Conservation (phyloP, 1,140 invertebrate species). For the Oncopodura yosiiana region DNA sequence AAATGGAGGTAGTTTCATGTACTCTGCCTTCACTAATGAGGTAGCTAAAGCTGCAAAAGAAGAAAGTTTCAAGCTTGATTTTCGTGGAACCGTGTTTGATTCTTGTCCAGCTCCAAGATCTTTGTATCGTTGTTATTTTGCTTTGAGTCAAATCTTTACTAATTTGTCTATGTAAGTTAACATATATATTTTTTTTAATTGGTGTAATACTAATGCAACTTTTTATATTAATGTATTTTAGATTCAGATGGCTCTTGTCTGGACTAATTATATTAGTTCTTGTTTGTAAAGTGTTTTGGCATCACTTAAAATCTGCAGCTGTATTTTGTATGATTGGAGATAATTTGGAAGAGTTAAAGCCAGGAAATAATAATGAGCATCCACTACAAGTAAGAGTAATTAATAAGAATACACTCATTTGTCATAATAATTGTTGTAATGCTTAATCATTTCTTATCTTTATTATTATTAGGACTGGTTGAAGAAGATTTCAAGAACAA, state of each 20-base stretch:
- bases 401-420: no score
- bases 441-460: not conserved
- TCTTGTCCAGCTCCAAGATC: slow-evolving; percentile 58
- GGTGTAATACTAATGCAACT: not conserved
- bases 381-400: no score
- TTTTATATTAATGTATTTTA: slow-evolving; percentile 5
- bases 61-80: slow-evolving; percentile 44
- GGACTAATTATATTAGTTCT: slow-evolving; percentile 15
- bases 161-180: slow-evolving; percentile 33
- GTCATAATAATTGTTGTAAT: no score
- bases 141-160: slow-evolving; percentile 51
- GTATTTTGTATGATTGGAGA: slow-evolving; percentile 13
- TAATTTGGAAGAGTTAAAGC: not conserved
- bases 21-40: slow-evolving; percentile 53
- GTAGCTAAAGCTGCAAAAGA: slow-evolving; percentile 39
- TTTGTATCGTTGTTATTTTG: slow-evolving; percentile 47
- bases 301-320: slow-evolving; percentile 15
- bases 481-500: slow-evolving; percentile 45
- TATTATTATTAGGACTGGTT: slow-evolving; percentile 40
- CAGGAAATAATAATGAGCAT: slow-evolving; percentile 26
- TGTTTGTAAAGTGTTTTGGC: slow-evolving; percentile 26
- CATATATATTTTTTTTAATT: slow-evolving; percentile 30
- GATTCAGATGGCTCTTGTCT: slow-evolving; percentile 18
- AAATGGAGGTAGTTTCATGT: slow-evolving; percentile 62
- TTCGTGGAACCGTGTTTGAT: slow-evolving; percentile 65